These are phyloP conservation scores for Hypomecis atomaria DNA, from an alignment of 2,888 invertebrate species.

Conservation along the genomic window DNA sequence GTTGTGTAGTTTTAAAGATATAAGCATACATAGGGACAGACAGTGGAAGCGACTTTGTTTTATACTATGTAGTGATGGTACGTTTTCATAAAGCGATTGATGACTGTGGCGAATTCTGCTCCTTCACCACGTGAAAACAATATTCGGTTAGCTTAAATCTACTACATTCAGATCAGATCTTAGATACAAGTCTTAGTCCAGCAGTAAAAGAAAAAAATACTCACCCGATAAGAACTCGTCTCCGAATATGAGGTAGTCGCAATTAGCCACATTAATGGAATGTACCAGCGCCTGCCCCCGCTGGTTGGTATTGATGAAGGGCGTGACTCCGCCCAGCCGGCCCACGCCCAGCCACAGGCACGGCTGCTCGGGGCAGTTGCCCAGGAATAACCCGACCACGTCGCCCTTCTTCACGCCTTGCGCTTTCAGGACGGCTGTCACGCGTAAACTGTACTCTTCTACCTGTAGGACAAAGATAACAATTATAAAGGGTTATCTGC, in stretches of 20 bases:
- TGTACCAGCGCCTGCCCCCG: conserved; percentile 93
- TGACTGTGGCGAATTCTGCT: too few relatives aligned
- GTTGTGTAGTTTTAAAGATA: too few relatives aligned
- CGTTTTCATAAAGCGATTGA: too few relatives aligned
- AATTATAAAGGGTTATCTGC: too few relatives aligned
- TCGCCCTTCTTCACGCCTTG: conserved; percentile 94
- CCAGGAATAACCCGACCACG: conserved; percentile 94
- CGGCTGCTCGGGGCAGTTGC: conserved; percentile 96
- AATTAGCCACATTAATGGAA: conserved; percentile 93
- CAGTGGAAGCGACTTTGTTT: too few relatives aligned
- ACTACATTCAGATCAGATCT: conserved; percentile 10
- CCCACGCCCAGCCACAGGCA: conserved; percentile 97
- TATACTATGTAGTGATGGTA: too few relatives aligned
- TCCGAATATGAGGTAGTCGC: conserved; percentile 93
- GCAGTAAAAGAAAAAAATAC: background rate
- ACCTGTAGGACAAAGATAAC: conserved; percentile 77
- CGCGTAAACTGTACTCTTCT: conserved; percentile 93
- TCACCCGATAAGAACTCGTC: conserved; percentile 88
- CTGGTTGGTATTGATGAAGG: conserved; percentile 97
- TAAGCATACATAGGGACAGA: too few relatives aligned
- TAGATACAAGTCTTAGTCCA: too few relatives aligned
- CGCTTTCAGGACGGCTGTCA: conserved; percentile 91
- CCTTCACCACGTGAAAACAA: too few relatives aligned
- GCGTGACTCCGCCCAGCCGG: conserved; percentile 93
- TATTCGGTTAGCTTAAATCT: background rate